These are phyloP conservation scores for Trachelus tabidus DNA, from an alignment of 2,888 invertebrate genomes.

Conservation along the genomic window DNA sequence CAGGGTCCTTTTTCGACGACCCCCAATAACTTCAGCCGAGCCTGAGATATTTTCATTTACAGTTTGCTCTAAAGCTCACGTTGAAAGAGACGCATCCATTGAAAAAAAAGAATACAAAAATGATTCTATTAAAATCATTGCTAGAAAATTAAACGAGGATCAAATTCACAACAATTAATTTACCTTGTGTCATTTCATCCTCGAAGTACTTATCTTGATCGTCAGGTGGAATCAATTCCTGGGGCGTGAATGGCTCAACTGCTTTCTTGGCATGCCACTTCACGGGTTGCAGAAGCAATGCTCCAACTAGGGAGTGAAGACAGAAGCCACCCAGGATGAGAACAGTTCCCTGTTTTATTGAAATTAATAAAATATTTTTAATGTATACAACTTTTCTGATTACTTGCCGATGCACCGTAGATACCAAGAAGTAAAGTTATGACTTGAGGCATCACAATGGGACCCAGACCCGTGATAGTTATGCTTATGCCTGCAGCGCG, in stretches of 20 bases:
- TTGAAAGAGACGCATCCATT: neutral
- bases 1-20: conserved; percentile 28
- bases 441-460: conserved; percentile 75
- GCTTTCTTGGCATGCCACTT: conserved; percentile 72
- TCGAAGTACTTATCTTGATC: neutral
- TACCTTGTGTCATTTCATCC: neutral
- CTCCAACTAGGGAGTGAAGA: conserved; percentile 72
- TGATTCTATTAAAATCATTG: neutral
- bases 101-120: neutral
- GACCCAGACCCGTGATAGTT: conserved; percentile 75
- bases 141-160: neutral
- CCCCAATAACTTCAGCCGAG: conserved; percentile 30
- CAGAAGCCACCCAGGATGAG: conserved; percentile 73
- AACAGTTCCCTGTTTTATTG: conserved; percentile 68
- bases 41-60: neutral
- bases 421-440: conserved; percentile 70
- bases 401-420: conserved; percentile 68
- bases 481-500: conserved; percentile 74
- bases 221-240: neutral
- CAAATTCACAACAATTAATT: neutral
- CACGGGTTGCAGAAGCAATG: conserved; percentile 74
- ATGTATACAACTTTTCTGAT: neutral
- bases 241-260: neutral
- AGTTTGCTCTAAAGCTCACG: neutral
- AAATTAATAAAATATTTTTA: neutral